Evolutionary conservation across 2,888 invertebrate genomes (phyloP).

Genomic region (Leptinotarsa juncta): DNA sequence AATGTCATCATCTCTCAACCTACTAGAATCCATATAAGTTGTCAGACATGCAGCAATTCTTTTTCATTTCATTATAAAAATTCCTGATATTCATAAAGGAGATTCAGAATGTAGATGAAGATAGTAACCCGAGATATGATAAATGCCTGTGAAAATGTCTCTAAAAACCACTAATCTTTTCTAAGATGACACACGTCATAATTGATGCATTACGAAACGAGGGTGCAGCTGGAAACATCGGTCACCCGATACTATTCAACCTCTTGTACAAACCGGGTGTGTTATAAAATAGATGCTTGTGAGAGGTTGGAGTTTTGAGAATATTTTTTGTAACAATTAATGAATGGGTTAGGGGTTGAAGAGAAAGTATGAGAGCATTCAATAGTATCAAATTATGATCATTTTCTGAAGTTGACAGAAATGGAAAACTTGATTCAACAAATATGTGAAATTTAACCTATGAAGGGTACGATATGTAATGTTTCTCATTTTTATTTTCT

Average conservation of each 20-base stretch:
- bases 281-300: neutral
- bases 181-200: conserved; percentile 37
- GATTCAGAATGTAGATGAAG: conserved; percentile 35
- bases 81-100: conserved; percentile 32
- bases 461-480: too few relatives aligned
- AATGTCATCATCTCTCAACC: neutral
- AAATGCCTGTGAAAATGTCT: conserved; percentile 30
- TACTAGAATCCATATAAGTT: neutral
- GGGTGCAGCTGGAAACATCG: conserved; percentile 27
- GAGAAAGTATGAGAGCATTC: neutral
- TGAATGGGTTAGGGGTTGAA: neutral
- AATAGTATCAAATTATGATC: neutral
- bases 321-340: neutral
- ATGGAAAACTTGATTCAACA: too few relatives aligned
- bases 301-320: neutral
- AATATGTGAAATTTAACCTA: too few relatives aligned
- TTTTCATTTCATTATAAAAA: conserved; percentile 14
- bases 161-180: conserved; percentile 40
- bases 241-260: conserved; percentile 20
- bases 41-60: conserved; percentile 6
- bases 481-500: too few relatives aligned
- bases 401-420: too few relatives aligned
- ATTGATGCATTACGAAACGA: conserved; percentile 36
- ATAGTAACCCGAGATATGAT: conserved; percentile 40
- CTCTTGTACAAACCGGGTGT: conserved; percentile 5